Evolutionary conservation across 2,113 vertebrate genomes (phyloP), one percentile per base, ranked within the genome.

Genomic region (Zootoca vivipara): DNA sequence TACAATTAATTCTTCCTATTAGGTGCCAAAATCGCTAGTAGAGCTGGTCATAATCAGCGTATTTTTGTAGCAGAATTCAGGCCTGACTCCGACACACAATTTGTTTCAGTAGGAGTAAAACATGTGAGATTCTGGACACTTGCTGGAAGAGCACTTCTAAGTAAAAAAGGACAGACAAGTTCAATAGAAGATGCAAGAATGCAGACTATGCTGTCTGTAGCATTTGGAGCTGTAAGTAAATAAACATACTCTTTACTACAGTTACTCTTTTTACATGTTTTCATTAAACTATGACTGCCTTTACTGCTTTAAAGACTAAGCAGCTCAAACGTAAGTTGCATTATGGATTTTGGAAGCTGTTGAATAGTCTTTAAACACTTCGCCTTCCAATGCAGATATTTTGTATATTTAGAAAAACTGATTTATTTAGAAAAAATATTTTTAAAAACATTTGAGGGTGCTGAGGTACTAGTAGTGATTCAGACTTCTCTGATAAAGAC

Each of bases 61-160:
- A 99, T 99, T 95, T 99, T 99, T 95, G 99, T 99, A 96, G 98
- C 98, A 5, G 99, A 99, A 95, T 99, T 99, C 95, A 97, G 99
- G 7, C 99, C 99, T 0, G 99, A 99, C 95, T 99, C 99, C 1
- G 99, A 99, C 92, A 99, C 98, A 7, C 98, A 98, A 96, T 99
- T 99, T 96, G 99, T 99, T 93, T 99, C 99, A 5, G 99, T 99
- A 94, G 99, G 99, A 82, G 98, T 99, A n/a, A 99, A 99, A 42
- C 98, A 99, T 0, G 98, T 99, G 81, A 98, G 98, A 78, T 99
- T 99, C 97, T 99, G 99, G 99, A 99, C 98, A 0, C 95, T 99
- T 91, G 98, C 98, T 24, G 99, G 99, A 91, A 97, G 97, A 91
- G 98, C 98, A 86, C 97, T 99, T 91, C 98, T 99, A 30, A 98